Evolutionary conservation across 2,113 vertebrate species (phyloP), one percentile per base, ranked within the genome.

Genomic region (Camelus bactrianus): DNA sequence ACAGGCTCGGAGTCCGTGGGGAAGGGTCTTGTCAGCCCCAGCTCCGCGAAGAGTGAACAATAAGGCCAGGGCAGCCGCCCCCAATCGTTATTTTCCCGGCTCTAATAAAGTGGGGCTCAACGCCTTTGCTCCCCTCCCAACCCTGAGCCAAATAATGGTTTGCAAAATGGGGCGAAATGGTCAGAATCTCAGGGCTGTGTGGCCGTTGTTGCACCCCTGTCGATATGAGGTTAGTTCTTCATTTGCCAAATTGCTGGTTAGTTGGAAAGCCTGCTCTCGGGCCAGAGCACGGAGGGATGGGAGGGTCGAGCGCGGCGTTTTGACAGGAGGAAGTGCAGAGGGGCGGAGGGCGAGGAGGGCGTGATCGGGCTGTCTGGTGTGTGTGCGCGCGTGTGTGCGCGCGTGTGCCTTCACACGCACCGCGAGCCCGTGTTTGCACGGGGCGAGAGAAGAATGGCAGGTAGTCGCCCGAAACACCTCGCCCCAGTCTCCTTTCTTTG

Each of bases 291-390:
- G 22, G 69, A 69, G 95, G 80, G 89, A 94, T 94, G 89, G 98
- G 92, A 97, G 97, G 98, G 97, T 96, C 95, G 60, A 42, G 88
- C 94, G 28, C 93, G 28, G 96, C 82, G 90, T 96, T 98, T 98
- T 98, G 98, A 98, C 98, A 98, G 98, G 97, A 98, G 98, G 97
- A 97, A 96, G 96, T 89, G 96, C 89, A 6, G 79, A 94, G 90
- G 96, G 90, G 95, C 94, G 91, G 98, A 89, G 90, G 94, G 95
- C 80, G 96, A 94, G 96, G 93, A 97, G 98, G 98, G 97, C 94
- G 98, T 94, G 97, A 93, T 82, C 96, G 3, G 72, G 70, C 67
- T 80, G n/a, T 56, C 94, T 38, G 76, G 90, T 89, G 89, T 79
- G 95, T 82, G 95, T 22, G 89, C 58, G 94, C 54, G 85, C 6